Evolutionary conservation across 2,888 invertebrate species (phyloP), one percentile per base, ranked within the genome.

Genomic region (Drosophila acutilabella): DNA sequence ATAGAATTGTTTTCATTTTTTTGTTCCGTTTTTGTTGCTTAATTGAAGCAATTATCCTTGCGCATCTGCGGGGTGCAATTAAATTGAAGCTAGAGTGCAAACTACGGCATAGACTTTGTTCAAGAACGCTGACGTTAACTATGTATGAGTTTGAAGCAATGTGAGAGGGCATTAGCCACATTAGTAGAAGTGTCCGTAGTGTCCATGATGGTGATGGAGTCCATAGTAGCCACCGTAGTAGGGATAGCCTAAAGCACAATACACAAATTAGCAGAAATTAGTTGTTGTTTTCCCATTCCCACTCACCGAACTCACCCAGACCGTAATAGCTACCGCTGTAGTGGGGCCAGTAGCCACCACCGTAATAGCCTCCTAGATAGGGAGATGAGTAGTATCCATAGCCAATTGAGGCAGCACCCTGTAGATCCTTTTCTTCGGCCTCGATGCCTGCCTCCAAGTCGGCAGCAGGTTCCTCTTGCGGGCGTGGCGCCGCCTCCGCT

Each of bases 301-400:
- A 66, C 74, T 74, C 56, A 78, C 65, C 69, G 7, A 50, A 81
- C 78, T 88, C 69, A 89, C 89, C 89, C 56, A 91, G 61, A 30
- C 90, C 81, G 51, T 90, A 90, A 54, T 89, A 84, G 7, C 89
- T 78, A 23, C 81, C 78, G 30, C 87, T 85, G 58, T 86, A 86
- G 48, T 90, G 83, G 0, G 90, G 89, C 83, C 80, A 90, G 8
- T 79, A 81, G 53, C 86, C 88, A 2, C 57, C 87, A 2, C 90
- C 89, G 42, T 83, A 85, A 40, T 87, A 81, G 14, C 84, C 78
- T 20, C 88, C 80, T 16, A 84, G 33, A 38, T 91, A 90, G 0
- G 92, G 92, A 4, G 91, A 86, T 1, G 90, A 85, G 59, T 92
- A 92, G 59, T 91, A 92, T 41, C 92, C 92, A 51, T 91, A 90